A percentile compares a stretch with the other conserved stretches of the same genome.
These are phyloP conservation scores for Nansenia antarctica DNA, from an alignment of 2,113 vertebrate genomes.

Conservation along the genomic window DNA sequence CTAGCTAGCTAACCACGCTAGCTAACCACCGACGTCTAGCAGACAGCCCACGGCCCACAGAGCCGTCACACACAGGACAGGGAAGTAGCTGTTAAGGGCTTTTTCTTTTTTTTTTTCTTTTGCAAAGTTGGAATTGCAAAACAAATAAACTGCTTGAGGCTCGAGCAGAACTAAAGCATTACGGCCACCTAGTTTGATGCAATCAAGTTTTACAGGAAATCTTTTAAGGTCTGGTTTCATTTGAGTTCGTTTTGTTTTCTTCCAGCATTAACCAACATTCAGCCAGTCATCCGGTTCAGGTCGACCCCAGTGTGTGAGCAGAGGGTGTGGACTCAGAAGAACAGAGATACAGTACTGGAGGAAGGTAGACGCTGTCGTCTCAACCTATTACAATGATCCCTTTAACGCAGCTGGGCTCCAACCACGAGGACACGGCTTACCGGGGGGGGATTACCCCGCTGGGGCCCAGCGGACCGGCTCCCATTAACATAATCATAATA, in stretches of 20 bases:
- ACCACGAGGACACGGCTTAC: too few relatives aligned
- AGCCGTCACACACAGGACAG: neutral
- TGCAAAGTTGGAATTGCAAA: conserved; percentile 8
- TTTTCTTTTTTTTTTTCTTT: neutral
- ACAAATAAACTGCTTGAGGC: conserved; percentile 25
- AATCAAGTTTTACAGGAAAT: conserved; percentile 72
- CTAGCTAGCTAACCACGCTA: too few relatives aligned
- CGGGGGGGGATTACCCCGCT: too few relatives aligned
- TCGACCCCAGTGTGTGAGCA: neutral
- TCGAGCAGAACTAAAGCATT: conserved; percentile 48
- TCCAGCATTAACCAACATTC: conserved; percentile 10
- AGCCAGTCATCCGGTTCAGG: conserved; percentile 1
- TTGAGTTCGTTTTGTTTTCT: neutral
- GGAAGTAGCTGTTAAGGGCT: conserved; percentile 2
- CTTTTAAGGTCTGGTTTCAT: conserved; percentile 39
- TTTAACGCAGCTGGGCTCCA: neutral
- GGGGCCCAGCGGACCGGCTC: too few relatives aligned
- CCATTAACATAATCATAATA: too few relatives aligned
- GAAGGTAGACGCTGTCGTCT: too few relatives aligned
- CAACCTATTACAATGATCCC: neutral
- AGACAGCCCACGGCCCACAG: conserved; percentile 16
- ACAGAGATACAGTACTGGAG: too few relatives aligned
- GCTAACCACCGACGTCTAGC: conserved; percentile 8
- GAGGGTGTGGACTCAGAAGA: neutral
- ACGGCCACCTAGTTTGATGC: conserved; percentile 32